Evolutionary conservation across 2,113 vertebrate species (phyloP).

Genomic region (Entomyzon cyanotis): DNA sequence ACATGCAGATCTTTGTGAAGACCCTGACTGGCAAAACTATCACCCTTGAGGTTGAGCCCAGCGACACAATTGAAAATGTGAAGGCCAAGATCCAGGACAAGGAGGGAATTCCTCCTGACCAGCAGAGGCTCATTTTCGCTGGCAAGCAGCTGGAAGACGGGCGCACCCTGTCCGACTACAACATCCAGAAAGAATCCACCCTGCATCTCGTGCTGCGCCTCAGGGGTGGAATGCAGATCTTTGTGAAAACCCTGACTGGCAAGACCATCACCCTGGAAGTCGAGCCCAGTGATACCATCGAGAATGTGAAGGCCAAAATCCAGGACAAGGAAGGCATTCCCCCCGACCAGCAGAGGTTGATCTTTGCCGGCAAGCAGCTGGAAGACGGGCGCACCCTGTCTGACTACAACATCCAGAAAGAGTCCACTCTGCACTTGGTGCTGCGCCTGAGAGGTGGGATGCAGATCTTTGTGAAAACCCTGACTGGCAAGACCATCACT

Average conservation of each 20-base stretch:
- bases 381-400: constrained; percentile 77
- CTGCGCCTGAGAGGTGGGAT: background rate
- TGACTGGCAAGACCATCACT: constrained; percentile 81
- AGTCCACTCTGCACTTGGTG: background rate
- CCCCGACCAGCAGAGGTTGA: constrained; percentile 75
- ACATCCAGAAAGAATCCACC: background rate
- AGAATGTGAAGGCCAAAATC: constrained; percentile 78
- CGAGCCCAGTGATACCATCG: constrained; percentile 78
- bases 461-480: constrained; percentile 81
- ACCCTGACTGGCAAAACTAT: constrained; percentile 81
- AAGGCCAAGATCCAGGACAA: constrained; percentile 78
- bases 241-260: constrained; percentile 77
- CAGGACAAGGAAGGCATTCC: constrained; percentile 70
- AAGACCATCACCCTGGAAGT: constrained; percentile 81
- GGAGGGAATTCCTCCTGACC: constrained; percentile 68
- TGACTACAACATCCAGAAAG: constrained; percentile 36
- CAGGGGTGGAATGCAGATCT: constrained; percentile 70
- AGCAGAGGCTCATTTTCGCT: constrained; percentile 77
- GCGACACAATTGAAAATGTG: constrained; percentile 78
- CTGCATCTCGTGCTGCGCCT: background rate
- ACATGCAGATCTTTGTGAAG: constrained; percentile 82
- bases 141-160: constrained; percentile 82
- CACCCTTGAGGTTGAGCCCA: constrained; percentile 77
- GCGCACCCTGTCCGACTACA: constrained; percentile 73
- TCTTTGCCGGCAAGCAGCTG: constrained; percentile 79